phyloP scores from a whole-genome alignment of 2,113 vertebrate species.

The Eulemur rufifrons region DNA sequence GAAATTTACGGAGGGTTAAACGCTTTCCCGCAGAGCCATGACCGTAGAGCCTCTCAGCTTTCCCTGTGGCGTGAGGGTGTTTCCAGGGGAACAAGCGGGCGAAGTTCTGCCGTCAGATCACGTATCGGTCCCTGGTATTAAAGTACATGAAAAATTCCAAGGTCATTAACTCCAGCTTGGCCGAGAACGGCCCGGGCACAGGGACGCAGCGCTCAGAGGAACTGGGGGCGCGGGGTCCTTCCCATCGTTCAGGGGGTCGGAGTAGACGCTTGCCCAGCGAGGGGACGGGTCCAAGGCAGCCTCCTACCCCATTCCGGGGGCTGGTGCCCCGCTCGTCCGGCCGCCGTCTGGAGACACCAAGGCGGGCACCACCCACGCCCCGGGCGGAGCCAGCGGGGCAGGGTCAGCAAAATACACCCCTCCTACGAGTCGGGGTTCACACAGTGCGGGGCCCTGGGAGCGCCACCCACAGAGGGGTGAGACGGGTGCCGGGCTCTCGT shows the following conservation, averaged over 20 bases:
- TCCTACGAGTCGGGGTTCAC: too few species aligned
- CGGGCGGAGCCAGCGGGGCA: too few species aligned
- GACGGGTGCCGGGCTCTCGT: neutral
- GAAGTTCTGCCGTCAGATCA: conserved; percentile 70
- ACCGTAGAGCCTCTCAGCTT: conserved; percentile 65
- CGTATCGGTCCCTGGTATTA: conserved; percentile 59
- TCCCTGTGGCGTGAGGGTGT: conserved; percentile 46
- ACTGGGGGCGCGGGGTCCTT: neutral
- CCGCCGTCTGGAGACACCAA: too few species aligned
- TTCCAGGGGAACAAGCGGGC: conserved; percentile 61
- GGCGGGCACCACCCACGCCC: too few species aligned
- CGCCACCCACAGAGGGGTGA: too few species aligned
- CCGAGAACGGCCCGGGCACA: conserved; percentile 32
- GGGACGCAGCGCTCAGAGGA: neutral
- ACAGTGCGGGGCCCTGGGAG: neutral
- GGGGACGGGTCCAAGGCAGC: too few species aligned
- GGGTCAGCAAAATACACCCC: too few species aligned
- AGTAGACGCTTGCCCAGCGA: neutral
- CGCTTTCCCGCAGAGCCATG: conserved; percentile 63
- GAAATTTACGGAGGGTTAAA: conserved; percentile 71
- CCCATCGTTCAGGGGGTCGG: too few species aligned
- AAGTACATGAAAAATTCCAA: conserved; percentile 71
- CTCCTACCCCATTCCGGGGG: too few species aligned
- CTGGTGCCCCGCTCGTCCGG: too few species aligned
- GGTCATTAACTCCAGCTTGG: conserved; percentile 66